Base-by-base conservation (phyloP, 2,888 invertebrate species). In the Chouioia cunea region DNA sequence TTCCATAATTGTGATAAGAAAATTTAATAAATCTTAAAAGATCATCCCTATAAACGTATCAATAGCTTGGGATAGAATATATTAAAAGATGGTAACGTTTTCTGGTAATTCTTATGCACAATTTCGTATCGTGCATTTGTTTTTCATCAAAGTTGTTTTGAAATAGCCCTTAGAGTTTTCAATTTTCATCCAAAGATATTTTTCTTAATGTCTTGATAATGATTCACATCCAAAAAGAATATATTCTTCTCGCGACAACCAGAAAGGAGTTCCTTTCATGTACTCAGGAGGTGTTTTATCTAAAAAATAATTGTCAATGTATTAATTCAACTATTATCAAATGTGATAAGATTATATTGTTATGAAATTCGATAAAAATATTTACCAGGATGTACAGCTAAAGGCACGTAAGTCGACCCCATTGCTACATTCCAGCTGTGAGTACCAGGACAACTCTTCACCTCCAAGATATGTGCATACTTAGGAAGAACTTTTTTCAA, bases 361-460 rank as follows among this genome's bases (percentile, higher is more conserved):
- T 6, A 23, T 36, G 27, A 50, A 27, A 15, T 23, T 1, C 36
- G 12, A 22, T 1, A 36, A 22, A 18, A 71, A 18, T 53, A 53
- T 47, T 77, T 75, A 85, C 85, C 84, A 64, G 83, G 82, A 78
- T 85, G 84, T 63, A 84, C 81, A 65, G 83, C 82, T 76, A 85
- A 79, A 75, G 83, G 82, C 76, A 86, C 81, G 73, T 85, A 83
- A 48, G 85, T 85, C 63, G 86, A 85, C 60, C 86, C 86, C 85
- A 86, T 83, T 43, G 84, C 86, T 23, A 85, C 85, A 75, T 85
- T 86, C 85, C 85, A 86, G 71, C 85, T 85, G 73, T 83, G 83
- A 43, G 82, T 82, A 70, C 84, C 85, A 44, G 83, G 83, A 76
- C 82, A 84, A 75, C 81, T 83, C 73, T 77, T 80, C 20, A 86